Base-by-base conservation (phyloP, 2,888 invertebrate species). In the Augiades crinisus region DNA sequence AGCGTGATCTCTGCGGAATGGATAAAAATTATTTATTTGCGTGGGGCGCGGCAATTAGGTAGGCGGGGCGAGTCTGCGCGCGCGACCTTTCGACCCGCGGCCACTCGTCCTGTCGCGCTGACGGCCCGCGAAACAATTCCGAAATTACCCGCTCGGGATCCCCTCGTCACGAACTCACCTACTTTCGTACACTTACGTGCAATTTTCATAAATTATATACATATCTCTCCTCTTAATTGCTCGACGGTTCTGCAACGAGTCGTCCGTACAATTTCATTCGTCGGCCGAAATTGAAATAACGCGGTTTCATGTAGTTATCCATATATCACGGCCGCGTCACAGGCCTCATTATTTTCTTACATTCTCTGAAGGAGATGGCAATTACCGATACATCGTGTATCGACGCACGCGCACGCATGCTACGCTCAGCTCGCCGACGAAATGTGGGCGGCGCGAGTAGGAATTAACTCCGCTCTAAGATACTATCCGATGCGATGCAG, bases 11-110 rank as follows among this genome's bases (percentile, higher is more conserved):
- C 75, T 64, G 63, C 70, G 67, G 61, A 70, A 47, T 69, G 83
- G 75, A 84, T 86, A 88, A 88, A 88, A 88, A 86, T 79, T 85
- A 89, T 87, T 86, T 87, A 86, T 88, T 87, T 88, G 87, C 85
- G 86, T 87, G 87, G 84, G 82, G 81, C 80, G 81, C 79, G 76
- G 84, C 86, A 90, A 90, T 90, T 89, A 90, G 85, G 84, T 77
- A 78, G 89, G 90, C 86, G 89, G 86, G 65, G 73, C 77, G 71
- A 71, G 83, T 78, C 82, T 79, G 83, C 76, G 81, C 72, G 73
- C 78, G 70, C 81, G 85, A 89, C 89, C 88, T 80, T 70, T 75
- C 76, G 81, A 82, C 85, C 82, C 72, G 61, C 66, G 65, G 67
- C 68, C 63, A 68, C 70, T 70, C 68, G 62, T 63, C 68, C 70